Conservation (phyloP, 2,797 vertebrate genomes). For the Gymnothorax reevesii region DNA sequence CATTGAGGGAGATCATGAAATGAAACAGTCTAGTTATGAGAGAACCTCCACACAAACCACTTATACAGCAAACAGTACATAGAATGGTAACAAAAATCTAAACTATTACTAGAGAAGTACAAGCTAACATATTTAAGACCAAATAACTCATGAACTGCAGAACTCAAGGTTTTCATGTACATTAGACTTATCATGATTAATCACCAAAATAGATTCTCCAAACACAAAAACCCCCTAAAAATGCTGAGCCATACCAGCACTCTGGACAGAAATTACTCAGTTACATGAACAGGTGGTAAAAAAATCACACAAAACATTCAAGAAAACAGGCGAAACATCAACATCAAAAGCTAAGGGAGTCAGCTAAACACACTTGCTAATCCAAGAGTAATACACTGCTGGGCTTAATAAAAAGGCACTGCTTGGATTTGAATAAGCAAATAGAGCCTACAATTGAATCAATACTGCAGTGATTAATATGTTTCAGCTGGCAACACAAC, state of each 20-base stretch:
- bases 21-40: not conserved
- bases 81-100: not conserved
- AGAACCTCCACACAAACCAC: not conserved
- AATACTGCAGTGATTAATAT: too few relatives aligned
- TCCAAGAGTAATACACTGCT: not conserved
- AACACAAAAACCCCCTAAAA: not conserved
- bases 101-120: not conserved
- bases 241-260: not conserved
- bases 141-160: not conserved
- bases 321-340: not conserved
- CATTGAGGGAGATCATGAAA: not conserved
- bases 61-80: not conserved
- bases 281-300: not conserved
- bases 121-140: not conserved
- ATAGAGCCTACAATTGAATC: too few relatives aligned
- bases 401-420: not conserved
- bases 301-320: not conserved
- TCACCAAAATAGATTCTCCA: not conserved
- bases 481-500: too few relatives aligned
- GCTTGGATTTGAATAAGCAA: too few relatives aligned
- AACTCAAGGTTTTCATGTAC: too few relatives aligned
- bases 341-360: not conserved
- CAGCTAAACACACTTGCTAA: not conserved
- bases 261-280: not conserved
- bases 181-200: too few relatives aligned